phyloP scores from a whole-genome alignment of 53 echinoderm and acorn worm genomes.

The Stichopus horrens region DNA sequence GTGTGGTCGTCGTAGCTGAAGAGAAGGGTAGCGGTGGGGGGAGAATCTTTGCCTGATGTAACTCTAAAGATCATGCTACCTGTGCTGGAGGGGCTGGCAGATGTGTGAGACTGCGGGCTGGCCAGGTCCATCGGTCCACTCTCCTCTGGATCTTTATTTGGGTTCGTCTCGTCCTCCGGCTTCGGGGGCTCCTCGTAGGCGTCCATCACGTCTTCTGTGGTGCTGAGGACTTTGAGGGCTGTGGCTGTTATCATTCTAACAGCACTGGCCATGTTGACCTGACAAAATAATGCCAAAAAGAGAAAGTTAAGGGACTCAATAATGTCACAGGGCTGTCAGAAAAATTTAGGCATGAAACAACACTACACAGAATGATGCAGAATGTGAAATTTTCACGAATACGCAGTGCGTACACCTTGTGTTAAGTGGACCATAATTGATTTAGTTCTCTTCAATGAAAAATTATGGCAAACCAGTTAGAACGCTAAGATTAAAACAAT shows the following conservation, averaged over 20 bases:
- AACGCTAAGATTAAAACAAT: too few relatives aligned
- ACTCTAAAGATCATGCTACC: constrained; percentile 43
- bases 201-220: constrained; percentile 86
- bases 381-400: neutral
- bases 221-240: constrained; percentile 84
- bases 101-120: constrained; percentile 34
- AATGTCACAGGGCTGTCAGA: neutral
- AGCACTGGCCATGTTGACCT: constrained; percentile 87
- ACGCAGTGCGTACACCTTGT: neutral
- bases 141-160: neutral
- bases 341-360: neutral
- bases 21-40: constrained; percentile 77
- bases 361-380: neutral
- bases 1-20: constrained; percentile 57
- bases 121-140: constrained; percentile 23
- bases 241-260: constrained; percentile 96
- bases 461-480: too few relatives aligned
- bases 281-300: neutral
- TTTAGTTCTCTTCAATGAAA: too few relatives aligned
- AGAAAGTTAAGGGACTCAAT: neutral
- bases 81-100: constrained; percentile 29
- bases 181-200: constrained; percentile 19
- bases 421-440: neutral
- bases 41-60: constrained; percentile 64
- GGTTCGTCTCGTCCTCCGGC: neutral